Base-by-base conservation (phyloP, 2,113 vertebrate genomes). In the Podiceps cristatus region DNA sequence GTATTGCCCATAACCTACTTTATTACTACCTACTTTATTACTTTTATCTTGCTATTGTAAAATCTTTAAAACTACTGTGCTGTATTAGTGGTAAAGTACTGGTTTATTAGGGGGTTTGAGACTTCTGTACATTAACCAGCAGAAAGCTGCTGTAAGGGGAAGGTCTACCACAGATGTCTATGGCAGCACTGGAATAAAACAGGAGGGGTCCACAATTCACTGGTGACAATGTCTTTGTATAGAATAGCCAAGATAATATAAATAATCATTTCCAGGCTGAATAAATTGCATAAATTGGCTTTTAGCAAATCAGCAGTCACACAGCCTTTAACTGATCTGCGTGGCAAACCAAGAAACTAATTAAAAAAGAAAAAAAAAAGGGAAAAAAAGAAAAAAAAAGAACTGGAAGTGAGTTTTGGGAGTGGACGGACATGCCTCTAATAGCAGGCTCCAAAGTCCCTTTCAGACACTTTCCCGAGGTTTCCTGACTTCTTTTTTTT, bases 401-500 rank as follows among this genome's bases (percentile, higher is more conserved):
- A 66, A 77, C 84, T 97, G 96, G 95, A 97, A 98, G 96, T 94
- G 89, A 97, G 86, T 91, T 81, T 96, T 90, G 93, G 94, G 97
- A 97, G 90, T 96, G 95, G 89, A 96, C 86, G 86, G 97, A 98
- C 69, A 2, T 90, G 66, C 94, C 90, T 96, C 82, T 93, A 98
- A 93, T 85, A 97, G 95, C 96, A 97, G 96, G 93, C 78, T 97
- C 94, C 91, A 88, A 79, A 91, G 89, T 55, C 96, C 95, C 81
- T 97, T 95, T 96, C 92, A 96, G 94, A 95, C 93, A 95, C 92
- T 98, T 97, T 96, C 96, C 93, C 96, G 96, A 95, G 93, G 92
- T 85, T 98, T 98, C 98, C 98, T 98, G 97, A 74, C 49, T 94
- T 78, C 90, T 86, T 74, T 95, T 92, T 94, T 89, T 59, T 81